Evolutionary conservation across 2,113 vertebrate species (phyloP).

Genomic region (Laticauda colubrina): DNA sequence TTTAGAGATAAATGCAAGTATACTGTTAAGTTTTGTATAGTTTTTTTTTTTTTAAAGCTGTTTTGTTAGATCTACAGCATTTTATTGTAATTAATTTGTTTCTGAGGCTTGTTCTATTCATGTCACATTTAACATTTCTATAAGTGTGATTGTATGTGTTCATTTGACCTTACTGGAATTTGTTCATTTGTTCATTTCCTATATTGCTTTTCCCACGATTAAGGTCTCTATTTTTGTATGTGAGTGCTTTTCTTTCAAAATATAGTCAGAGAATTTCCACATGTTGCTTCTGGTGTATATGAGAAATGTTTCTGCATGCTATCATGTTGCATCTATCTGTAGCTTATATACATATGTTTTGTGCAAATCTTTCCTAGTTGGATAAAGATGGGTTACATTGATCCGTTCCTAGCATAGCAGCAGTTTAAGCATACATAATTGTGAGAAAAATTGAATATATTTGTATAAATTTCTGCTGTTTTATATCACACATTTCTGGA

Average conservation of each 20-base stretch:
- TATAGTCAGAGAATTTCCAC: not conserved
- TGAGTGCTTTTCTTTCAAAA: not conserved
- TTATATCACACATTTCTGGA: not conserved
- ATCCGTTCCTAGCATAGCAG: not conserved
- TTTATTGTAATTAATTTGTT: not conserved
- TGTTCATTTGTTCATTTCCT: not conserved
- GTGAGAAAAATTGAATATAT: not conserved
- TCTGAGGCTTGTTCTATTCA: not conserved
- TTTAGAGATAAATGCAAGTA: not conserved
- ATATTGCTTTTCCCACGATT: not conserved
- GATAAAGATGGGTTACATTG: not conserved
- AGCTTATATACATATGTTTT: not conserved
- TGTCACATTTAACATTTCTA: not conserved
- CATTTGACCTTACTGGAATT: not conserved
- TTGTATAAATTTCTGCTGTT: not conserved
- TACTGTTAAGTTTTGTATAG: not conserved
- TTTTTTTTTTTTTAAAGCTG: not conserved
- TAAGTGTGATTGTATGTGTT: not conserved
- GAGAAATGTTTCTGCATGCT: not conserved
- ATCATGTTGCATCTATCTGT: not conserved
- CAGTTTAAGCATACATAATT: not conserved
- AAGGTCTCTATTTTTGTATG: not conserved
- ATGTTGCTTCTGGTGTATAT: not conserved
- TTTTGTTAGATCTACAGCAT: not conserved
- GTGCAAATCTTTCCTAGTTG: not conserved